phyloP scores from a whole-genome alignment of 1,140 invertebrate genomes.

The Meloidogyne floridensis region DNA sequence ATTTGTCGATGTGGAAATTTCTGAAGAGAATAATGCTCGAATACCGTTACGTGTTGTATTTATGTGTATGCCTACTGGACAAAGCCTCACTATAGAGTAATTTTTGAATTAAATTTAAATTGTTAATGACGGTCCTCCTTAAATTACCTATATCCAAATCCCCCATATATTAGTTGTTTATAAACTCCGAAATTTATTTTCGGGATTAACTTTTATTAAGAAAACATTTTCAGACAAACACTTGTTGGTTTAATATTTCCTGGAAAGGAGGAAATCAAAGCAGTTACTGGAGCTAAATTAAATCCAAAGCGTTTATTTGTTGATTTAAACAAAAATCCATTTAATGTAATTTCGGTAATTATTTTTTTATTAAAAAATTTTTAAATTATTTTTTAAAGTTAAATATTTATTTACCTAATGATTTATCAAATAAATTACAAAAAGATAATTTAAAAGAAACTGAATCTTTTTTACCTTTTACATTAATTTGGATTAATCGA shows the following conservation, averaged over 20 bases:
- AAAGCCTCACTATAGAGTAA: conserved; percentile 13
- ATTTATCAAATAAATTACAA: conserved; percentile 15
- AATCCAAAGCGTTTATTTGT: conserved; percentile 21
- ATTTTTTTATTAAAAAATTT: neutral
- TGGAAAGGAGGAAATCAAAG: neutral
- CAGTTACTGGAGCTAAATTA: neutral
- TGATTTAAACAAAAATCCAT: neutral
- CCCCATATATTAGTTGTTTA: too few species aligned
- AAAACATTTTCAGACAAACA: conserved; percentile 16
- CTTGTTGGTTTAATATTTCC: neutral
- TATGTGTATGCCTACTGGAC: conserved; percentile 22
- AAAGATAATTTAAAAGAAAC: conserved; percentile 17
- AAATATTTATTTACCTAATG: conserved; percentile 2
- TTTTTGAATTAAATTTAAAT: too few species aligned
- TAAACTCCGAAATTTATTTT: too few species aligned
- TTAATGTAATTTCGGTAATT: neutral
- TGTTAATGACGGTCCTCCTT: neutral
- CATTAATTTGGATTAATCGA: conserved; percentile 12
- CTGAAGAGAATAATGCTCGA: neutral
- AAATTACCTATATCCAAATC: neutral
- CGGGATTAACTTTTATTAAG: too few species aligned
- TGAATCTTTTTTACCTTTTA: conserved; percentile 16
- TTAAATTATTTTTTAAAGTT: conserved; percentile 6
- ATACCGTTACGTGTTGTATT: conserved; percentile 10
- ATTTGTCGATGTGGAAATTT: neutral